Conservation (phyloP, 2,888 invertebrate genomes). For the Netelia fuscicornis region DNA sequence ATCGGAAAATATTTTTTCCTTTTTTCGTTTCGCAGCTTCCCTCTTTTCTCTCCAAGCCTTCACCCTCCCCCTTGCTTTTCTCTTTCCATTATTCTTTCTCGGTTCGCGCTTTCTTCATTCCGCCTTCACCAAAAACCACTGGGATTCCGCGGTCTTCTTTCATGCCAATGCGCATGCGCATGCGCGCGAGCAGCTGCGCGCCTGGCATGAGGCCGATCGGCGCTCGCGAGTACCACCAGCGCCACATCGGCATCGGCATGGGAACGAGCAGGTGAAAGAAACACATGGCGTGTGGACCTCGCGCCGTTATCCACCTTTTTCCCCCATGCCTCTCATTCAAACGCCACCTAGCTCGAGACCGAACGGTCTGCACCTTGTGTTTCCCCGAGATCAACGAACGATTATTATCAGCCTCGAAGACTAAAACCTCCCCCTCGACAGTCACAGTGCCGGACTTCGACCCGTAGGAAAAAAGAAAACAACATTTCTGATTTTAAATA, state of each 20-base stretch:
- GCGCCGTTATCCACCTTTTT: slow-evolving; percentile 52
- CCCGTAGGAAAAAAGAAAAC: neutral
- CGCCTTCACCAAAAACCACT: slow-evolving; percentile 68
- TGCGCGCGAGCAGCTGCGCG: slow-evolving; percentile 55
- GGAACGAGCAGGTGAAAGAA: slow-evolving; percentile 74
- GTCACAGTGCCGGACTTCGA: slow-evolving; percentile 1
- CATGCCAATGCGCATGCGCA: slow-evolving; percentile 63
- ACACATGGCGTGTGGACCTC: slow-evolving; percentile 73
- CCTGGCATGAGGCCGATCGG: neutral
- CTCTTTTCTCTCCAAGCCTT: slow-evolving; percentile 7
- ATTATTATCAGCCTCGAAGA: slow-evolving; percentile 37
- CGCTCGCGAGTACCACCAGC: neutral
- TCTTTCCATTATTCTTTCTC: slow-evolving; percentile 24
- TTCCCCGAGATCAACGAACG: slow-evolving; percentile 47
- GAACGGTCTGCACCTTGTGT: neutral
- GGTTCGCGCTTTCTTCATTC: slow-evolving; percentile 60
- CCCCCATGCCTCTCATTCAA: neutral
- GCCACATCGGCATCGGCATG: slow-evolving; percentile 66
- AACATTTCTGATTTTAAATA: slow-evolving; percentile 24
- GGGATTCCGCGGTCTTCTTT: slow-evolving; percentile 70
- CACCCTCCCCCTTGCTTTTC: slow-evolving; percentile 7
- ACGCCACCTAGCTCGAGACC: neutral
- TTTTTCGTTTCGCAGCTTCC: slow-evolving; percentile 20
- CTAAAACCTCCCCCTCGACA: slow-evolving; percentile 7
- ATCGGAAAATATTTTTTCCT: slow-evolving; percentile 30